Conservation (phyloP, 2,888 invertebrate genomes). For the Nipponacmea schrenckii region DNA sequence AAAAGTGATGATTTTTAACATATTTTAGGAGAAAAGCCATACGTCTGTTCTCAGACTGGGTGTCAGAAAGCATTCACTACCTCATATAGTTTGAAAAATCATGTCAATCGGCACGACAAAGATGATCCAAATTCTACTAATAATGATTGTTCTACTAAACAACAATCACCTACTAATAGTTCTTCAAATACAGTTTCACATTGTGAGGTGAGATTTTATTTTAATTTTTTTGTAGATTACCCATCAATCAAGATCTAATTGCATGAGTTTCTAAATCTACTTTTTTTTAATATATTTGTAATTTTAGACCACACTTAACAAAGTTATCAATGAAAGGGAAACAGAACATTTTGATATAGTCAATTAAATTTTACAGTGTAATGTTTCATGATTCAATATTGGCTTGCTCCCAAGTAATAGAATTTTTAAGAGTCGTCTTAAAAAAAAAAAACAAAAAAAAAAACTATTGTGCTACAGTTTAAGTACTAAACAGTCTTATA, state of each 20-base stretch:
- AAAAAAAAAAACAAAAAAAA: too few species aligned
- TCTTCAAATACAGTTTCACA: not conserved
- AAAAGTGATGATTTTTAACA: slow-evolving; percentile 18
- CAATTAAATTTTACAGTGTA: too few species aligned
- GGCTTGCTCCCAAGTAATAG: too few species aligned
- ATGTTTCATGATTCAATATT: too few species aligned
- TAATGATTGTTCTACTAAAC: not conserved
- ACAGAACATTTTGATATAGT: too few species aligned
- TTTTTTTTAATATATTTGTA: not conserved
- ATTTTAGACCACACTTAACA: not conserved
- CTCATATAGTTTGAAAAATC: slow-evolving; percentile 84
- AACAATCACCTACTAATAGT: too few species aligned
- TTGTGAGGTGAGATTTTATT: slow-evolving; percentile 22
- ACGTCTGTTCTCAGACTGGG: slow-evolving; percentile 76
- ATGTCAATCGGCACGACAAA: slow-evolving; percentile 77
- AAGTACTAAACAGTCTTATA: too few species aligned
- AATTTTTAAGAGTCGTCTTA: too few species aligned
- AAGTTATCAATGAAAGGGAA: too few species aligned
- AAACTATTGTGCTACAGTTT: too few species aligned
- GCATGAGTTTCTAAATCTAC: not conserved
- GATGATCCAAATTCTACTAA: slow-evolving; percentile 30
- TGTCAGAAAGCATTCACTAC: slow-evolving; percentile 85
- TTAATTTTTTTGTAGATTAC: not conserved
- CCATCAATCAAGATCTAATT: not conserved
- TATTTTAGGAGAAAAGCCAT: slow-evolving; percentile 74